Evolutionary conservation across 2,888 invertebrate genomes (phyloP).

Genomic region (Lycocerus yunnanus): DNA sequence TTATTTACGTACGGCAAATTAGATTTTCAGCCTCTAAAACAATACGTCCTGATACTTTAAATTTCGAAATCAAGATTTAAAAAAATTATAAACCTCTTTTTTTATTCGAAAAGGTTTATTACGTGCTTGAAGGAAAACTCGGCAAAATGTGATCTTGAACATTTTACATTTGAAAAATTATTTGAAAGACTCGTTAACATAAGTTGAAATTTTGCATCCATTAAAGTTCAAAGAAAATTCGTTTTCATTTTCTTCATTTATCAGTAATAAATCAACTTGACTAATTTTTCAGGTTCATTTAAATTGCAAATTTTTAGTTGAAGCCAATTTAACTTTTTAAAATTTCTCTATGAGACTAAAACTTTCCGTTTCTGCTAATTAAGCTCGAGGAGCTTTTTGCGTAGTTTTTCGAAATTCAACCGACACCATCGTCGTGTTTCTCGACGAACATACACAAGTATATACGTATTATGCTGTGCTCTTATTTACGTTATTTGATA

Average conservation of each 20-base stretch:
- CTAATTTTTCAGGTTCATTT: not conserved
- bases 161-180: not conserved
- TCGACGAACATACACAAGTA: slow-evolving; percentile 5
- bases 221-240: not conserved
- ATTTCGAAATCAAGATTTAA: not conserved
- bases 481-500: slow-evolving; percentile 23
- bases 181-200: not conserved
- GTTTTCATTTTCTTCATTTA: not conserved
- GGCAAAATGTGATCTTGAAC: not conserved
- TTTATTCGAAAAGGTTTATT: not conserved
- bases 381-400: not conserved
- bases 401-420: not conserved
- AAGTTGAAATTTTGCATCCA: not conserved
- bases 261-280: not conserved
- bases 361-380: not conserved
- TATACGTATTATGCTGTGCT: slow-evolving; percentile 3
- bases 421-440: not conserved
- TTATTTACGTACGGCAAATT: not conserved
- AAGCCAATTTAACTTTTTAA: not conserved
- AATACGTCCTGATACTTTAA: not conserved
- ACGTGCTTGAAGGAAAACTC: not conserved
- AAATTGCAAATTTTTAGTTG: slow-evolving; percentile 1
- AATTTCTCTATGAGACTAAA: not conserved
- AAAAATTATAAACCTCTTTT: not conserved
- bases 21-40: not conserved